Percentiles rank a stretch among this genome's conserved stretches.
Evolutionary conservation across 2,113 vertebrate genomes (phyloP).

Genomic region (Passer montanus): DNA sequence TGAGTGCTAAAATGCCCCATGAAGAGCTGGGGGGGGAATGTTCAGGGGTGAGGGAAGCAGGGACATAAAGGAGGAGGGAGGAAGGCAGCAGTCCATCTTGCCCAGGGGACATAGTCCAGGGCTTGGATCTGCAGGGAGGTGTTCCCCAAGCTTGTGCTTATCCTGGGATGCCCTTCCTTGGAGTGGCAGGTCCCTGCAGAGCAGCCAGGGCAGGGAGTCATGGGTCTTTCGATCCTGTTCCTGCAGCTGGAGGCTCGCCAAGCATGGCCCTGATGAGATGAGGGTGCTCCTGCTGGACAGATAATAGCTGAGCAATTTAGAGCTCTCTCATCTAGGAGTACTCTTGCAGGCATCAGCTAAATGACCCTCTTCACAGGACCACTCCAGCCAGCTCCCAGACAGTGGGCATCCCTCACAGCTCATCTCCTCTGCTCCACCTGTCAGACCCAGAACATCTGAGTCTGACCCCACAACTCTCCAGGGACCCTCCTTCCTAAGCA

Average conservation of each 20-base stretch:
- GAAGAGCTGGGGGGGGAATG: background rate
- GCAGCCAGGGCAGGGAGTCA: accelerated
- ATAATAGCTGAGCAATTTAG: conserved; percentile 30
- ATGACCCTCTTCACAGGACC: background rate
- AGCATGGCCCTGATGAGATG: background rate
- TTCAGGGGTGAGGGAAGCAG: background rate
- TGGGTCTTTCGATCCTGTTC: background rate
- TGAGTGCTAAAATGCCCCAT: background rate
- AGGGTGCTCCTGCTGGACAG: conserved; percentile 14
- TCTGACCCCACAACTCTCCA: background rate
- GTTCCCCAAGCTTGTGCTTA: background rate
- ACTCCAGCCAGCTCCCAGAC: background rate
- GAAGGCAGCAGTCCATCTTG: background rate
- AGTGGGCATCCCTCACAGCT: background rate
- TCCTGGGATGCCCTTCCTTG: background rate
- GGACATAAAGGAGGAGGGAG: background rate
- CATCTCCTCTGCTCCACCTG: background rate
- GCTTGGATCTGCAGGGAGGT: background rate
- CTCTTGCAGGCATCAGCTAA: conserved; percentile 30
- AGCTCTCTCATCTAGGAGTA: conserved; percentile 32
- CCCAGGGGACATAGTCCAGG: background rate
- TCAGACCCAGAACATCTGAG: background rate
- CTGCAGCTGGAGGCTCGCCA: background rate
- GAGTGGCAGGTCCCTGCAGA: background rate
- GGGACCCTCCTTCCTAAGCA: background rate